Percentiles rank a stretch among this genome's conserved stretches.
These are phyloP conservation scores for Pheosia tremula DNA, from an alignment of 2,888 invertebrate genomes.

Conservation along the genomic window DNA sequence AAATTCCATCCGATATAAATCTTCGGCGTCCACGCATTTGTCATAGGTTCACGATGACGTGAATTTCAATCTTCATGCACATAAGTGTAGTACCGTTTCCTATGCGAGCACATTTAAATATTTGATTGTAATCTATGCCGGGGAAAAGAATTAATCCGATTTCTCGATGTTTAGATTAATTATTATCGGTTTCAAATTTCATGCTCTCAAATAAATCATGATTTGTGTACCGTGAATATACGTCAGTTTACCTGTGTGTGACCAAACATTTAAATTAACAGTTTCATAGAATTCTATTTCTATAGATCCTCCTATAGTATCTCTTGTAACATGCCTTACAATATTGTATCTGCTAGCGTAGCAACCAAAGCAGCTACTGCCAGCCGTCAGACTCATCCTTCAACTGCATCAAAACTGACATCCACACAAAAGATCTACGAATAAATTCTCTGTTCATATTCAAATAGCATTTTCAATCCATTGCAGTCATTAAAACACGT, in stretches of 20 bases:
- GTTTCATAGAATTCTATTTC: background rate
- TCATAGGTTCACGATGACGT: slow-evolving; percentile 56
- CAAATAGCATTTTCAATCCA: slow-evolving; percentile 48
- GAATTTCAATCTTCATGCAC: slow-evolving; percentile 44
- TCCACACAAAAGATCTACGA: slow-evolving; percentile 27
- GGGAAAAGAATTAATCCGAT: slow-evolving; percentile 51
- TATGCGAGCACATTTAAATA: slow-evolving; percentile 66
- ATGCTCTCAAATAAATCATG: slow-evolving; percentile 1
- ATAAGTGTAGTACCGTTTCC: slow-evolving; percentile 32
- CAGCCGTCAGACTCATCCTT: slow-evolving; percentile 16
- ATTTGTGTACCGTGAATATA: background rate
- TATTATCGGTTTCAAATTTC: slow-evolving; percentile 13
- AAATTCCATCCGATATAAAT: slow-evolving; percentile 63
- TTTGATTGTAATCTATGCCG: slow-evolving; percentile 71
- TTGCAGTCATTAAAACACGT: slow-evolving; percentile 55
- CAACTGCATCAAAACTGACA: slow-evolving; percentile 19
- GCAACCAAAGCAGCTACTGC: slow-evolving; percentile 12
- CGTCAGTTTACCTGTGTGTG: background rate
- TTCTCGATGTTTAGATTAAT: slow-evolving; percentile 16
- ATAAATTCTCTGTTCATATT: slow-evolving; percentile 47
- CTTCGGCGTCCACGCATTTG: slow-evolving; percentile 58
- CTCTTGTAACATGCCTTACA: background rate
- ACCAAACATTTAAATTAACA: background rate
- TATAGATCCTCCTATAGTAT: background rate
- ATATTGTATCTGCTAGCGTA: background rate